phyloP scores from a whole-genome alignment of 2,797 vertebrate genomes.

The Intellagama lesueurii region DNA sequence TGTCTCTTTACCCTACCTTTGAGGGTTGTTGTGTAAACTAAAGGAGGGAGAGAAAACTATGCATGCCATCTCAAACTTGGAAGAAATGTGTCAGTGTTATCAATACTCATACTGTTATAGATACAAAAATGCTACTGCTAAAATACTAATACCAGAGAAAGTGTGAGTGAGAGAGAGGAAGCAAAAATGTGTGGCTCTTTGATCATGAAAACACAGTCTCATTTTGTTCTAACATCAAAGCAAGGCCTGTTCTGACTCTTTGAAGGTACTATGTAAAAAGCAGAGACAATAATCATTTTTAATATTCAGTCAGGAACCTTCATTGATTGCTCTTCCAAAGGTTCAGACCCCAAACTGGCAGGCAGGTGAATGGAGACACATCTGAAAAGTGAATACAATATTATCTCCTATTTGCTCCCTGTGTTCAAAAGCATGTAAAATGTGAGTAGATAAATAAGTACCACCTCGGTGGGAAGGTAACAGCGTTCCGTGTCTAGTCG shows the following conservation, averaged over 20 bases:
- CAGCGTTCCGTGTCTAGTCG: too few species aligned
- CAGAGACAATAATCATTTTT: background rate
- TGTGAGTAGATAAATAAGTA: too few species aligned
- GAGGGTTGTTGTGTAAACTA: background rate
- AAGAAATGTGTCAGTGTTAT: background rate
- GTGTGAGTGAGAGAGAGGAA: background rate
- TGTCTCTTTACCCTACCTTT: background rate
- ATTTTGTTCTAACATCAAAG: background rate
- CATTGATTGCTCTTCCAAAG: background rate
- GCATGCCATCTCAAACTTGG: background rate
- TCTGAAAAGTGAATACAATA: background rate
- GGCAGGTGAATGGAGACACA: too few species aligned
- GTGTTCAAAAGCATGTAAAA: too few species aligned
- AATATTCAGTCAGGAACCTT: background rate
- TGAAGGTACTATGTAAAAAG: background rate
- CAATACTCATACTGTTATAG: background rate
- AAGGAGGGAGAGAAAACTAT: too few species aligned
- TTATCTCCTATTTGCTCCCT: background rate
- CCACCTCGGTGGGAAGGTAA: too few species aligned
- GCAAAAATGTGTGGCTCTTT: background rate
- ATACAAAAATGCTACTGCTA: background rate
- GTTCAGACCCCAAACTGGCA: too few species aligned
- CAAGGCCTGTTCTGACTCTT: background rate
- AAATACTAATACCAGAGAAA: background rate
- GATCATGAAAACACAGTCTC: background rate